Evolutionary conservation across 30 jellyfish, hydroid and myxozoan genomes (phyloP).

Genomic region (Cassiopea andromeda): DNA sequence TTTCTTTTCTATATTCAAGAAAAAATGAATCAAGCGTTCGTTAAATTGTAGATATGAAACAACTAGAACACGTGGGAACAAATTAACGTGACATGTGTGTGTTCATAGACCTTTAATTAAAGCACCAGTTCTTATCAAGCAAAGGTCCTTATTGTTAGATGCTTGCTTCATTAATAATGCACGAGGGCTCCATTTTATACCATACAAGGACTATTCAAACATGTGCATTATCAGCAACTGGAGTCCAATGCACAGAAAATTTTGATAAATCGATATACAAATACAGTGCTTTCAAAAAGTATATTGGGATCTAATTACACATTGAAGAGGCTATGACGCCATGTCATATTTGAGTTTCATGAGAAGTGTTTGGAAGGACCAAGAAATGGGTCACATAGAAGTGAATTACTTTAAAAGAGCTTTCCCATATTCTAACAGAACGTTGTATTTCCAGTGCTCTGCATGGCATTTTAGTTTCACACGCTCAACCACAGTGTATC

Average conservation of each 20-base stretch:
- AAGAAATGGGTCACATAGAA: too few relatives aligned
- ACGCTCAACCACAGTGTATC: too few relatives aligned
- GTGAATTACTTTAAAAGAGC: too few relatives aligned
- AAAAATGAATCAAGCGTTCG: too few relatives aligned
- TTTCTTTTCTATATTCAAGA: too few relatives aligned
- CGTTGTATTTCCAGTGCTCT: too few relatives aligned
- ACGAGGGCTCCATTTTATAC: not conserved
- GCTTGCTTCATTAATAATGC: not conserved
- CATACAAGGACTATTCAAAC: not conserved
- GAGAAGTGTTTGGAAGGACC: too few relatives aligned
- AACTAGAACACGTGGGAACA: not conserved
- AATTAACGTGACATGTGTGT: not conserved
- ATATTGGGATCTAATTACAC: not conserved
- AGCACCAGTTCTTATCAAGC: not conserved
- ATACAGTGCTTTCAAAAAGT: too few relatives aligned
- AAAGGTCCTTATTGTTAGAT: not conserved
- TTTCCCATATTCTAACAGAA: too few relatives aligned
- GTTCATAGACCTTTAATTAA: not conserved
- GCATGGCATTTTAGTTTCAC: too few relatives aligned
- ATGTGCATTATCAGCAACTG: not conserved
- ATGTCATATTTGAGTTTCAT: too few relatives aligned
- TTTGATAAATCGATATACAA: not conserved
- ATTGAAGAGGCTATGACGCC: too few relatives aligned
- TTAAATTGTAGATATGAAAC: not conserved
- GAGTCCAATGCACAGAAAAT: not conserved